Evolutionary conservation across 2,113 vertebrate genomes (phyloP).

Genomic region (Rhea pennata): DNA sequence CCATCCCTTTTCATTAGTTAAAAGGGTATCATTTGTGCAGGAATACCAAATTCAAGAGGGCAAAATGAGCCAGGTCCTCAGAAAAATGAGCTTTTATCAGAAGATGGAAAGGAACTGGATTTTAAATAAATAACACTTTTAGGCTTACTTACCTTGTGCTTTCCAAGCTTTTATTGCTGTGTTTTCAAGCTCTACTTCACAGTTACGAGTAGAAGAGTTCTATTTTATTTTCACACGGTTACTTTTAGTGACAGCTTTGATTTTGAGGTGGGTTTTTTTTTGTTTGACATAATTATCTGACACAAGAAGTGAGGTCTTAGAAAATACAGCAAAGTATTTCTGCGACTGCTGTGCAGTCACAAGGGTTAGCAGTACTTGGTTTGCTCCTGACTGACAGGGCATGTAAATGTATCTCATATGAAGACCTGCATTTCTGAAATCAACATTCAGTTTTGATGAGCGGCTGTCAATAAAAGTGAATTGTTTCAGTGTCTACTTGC

Average conservation of each 20-base stretch:
- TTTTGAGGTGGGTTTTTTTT: fast-evolving
- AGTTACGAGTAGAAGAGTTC: neutral
- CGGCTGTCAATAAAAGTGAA: neutral
- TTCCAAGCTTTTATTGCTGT: neutral
- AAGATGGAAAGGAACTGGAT: neutral
- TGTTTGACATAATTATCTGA: neutral
- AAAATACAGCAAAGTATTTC: neutral
- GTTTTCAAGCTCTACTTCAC: neutral
- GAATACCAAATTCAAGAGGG: neutral
- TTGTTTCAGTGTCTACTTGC: neutral
- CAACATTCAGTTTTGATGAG: neutral
- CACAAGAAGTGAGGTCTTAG: neutral
- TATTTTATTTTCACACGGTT: neutral
- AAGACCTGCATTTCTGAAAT: neutral
- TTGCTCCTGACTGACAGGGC: neutral
- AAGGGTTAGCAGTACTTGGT: neutral
- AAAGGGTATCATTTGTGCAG: neutral
- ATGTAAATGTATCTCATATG: fast-evolving
- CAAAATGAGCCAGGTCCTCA: neutral
- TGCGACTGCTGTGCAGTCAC: neutral
- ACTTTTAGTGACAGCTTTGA: neutral
- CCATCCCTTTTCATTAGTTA: neutral
- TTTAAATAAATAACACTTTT: neutral
- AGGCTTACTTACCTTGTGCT: neutral
- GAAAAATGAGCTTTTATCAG: neutral